Conservation (phyloP, 2,888 invertebrate species). For the Rotaria sp. region DNA sequence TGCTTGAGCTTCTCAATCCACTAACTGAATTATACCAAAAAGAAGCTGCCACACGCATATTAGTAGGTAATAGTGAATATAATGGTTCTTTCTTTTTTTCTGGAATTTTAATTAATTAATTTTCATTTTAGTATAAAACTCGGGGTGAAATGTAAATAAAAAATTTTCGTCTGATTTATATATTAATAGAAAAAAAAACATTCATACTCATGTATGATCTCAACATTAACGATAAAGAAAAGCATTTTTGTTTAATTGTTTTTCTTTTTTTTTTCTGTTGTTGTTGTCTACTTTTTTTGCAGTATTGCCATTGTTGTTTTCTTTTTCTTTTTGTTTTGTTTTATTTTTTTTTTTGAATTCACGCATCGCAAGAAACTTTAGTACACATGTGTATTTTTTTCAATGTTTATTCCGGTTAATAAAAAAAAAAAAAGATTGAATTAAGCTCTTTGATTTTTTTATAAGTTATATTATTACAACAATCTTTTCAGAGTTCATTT, state of each 20-base stretch:
- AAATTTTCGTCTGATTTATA: neutral
- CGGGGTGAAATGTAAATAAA: neutral
- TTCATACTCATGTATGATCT: neutral
- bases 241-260: neutral
- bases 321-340: neutral
- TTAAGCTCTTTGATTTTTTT: neutral
- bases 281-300: neutral
- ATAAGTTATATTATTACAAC: neutral
- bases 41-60: neutral
- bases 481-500: neutral
- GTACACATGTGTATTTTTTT: neutral
- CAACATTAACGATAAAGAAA: neutral
- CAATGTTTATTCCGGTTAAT: neutral
- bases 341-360: neutral
- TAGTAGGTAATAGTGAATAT: neutral
- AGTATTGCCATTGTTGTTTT: neutral
- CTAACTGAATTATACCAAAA: neutral
- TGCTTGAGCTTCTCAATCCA: neutral
- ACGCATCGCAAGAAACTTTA: neutral
- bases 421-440: neutral
- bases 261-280: neutral
- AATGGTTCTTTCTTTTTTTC: too few relatives aligned
- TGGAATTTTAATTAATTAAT: too few relatives aligned
- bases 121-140: neutral
- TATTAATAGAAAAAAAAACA: neutral